Conservation (phyloP, 2,797 vertebrate genomes). For the Halcyon chelicuti region DNA sequence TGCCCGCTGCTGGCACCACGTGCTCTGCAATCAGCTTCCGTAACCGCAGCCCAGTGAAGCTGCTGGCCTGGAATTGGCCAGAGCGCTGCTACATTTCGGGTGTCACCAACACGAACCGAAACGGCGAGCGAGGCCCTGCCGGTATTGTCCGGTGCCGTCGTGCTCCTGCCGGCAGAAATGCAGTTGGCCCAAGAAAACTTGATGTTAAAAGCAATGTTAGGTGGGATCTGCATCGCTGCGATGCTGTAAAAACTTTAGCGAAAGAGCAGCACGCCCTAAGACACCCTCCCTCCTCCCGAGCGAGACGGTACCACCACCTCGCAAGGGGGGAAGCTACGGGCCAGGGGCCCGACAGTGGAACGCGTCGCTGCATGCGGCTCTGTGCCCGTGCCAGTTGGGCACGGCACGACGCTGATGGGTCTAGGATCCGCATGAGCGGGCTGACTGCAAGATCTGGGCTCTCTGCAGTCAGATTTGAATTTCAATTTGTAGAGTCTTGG, state of each 20-base stretch:
- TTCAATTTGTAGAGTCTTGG: not conserved
- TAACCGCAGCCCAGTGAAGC: not conserved
- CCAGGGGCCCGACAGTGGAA: not conserved
- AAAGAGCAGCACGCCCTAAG: not conserved
- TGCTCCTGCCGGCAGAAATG: not conserved
- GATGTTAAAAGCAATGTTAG: not conserved
- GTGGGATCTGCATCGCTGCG: not conserved
- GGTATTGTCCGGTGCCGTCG: not conserved
- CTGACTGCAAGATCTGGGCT: not conserved
- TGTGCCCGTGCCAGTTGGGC: not conserved
- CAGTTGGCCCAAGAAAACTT: not conserved
- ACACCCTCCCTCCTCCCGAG: not conserved
- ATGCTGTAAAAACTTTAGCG: not conserved
- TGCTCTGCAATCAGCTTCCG: not conserved
- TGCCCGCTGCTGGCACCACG: not conserved
- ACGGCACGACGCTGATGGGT: not conserved
- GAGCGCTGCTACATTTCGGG: not conserved
- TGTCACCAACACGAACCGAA: not conserved
- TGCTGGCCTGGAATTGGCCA: fast-evolving
- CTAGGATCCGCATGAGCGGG: not conserved
- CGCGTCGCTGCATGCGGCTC: fast-evolving
- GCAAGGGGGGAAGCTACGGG: not conserved
- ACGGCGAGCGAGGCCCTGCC: not conserved
- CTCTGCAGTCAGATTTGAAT: not conserved
- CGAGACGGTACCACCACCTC: not conserved